Conservation (phyloP, 2,113 vertebrate genomes). For the Atlantisia rogersi region DNA sequence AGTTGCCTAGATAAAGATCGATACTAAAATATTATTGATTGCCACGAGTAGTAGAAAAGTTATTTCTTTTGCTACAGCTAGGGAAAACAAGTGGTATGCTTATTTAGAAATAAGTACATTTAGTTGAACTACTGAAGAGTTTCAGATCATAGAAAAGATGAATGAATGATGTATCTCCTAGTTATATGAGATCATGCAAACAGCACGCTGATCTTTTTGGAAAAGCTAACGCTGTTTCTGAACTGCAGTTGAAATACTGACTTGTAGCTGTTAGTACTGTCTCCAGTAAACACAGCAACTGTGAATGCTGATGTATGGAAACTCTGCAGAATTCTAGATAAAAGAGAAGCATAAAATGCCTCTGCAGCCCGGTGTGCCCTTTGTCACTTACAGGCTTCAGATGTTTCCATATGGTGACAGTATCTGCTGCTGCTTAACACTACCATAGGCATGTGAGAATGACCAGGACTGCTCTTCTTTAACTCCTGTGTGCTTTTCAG, state of each 20-base stretch:
- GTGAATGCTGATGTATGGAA: not conserved
- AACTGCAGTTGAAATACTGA: not conserved
- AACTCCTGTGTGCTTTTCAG: not conserved
- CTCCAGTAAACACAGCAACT: not conserved
- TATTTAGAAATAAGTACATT: not conserved
- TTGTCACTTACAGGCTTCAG: not conserved
- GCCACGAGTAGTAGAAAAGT: not conserved
- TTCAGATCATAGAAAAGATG: not conserved
- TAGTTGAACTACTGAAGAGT: not conserved
- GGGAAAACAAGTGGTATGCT: not conserved
- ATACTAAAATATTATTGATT: constrained; percentile 9
- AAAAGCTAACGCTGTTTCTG: not conserved
- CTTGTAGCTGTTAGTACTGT: not conserved
- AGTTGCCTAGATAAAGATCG: constrained; percentile 28
- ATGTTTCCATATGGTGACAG: not conserved
- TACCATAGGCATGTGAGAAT: not conserved
- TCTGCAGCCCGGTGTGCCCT: not conserved
- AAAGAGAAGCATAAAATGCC: not conserved
- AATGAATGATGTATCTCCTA: not conserved
- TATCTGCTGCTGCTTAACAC: not conserved
- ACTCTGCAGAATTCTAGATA: not conserved
- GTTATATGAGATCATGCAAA: not conserved
- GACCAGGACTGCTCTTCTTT: not conserved
- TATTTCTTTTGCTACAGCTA: not conserved
- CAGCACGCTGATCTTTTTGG: not conserved